phyloP scores from a whole-genome alignment of 2,888 invertebrate species.

The Cataglyphis livida region DNA sequence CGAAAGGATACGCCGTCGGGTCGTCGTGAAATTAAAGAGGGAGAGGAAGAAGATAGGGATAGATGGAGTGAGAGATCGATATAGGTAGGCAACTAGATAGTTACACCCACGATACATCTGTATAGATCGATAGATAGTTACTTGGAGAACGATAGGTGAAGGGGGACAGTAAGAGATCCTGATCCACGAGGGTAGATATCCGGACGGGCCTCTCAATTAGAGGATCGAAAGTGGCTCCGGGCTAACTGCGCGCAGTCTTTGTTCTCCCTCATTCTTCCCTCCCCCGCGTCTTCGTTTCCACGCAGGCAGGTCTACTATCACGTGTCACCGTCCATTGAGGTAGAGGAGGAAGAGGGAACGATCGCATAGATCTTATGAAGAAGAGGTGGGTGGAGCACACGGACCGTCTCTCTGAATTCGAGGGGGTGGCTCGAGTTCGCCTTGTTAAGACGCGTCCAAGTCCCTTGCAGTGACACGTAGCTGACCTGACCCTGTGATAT shows the following conservation, averaged over 20 bases:
- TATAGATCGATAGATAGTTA: constrained; percentile 39
- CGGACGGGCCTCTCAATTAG: constrained; percentile 73
- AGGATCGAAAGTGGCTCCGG: constrained; percentile 72
- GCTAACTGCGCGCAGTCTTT: constrained; percentile 72
- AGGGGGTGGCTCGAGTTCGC: constrained; percentile 69
- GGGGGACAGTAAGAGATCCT: constrained; percentile 46
- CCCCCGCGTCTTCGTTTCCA: constrained; percentile 63
- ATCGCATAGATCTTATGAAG: constrained; percentile 56
- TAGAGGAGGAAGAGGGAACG: constrained; percentile 24
- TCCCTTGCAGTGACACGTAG: constrained; percentile 67
- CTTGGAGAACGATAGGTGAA: constrained; percentile 29
- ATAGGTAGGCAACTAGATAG: constrained; percentile 29
- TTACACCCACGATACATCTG: constrained; percentile 11
- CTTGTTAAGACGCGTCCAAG: constrained; percentile 71
- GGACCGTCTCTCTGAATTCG: constrained; percentile 61
- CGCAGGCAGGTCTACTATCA: constrained; percentile 62
- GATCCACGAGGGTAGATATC: constrained; percentile 71
- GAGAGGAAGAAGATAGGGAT: constrained; percentile 7
- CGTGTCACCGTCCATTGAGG: constrained; percentile 63
- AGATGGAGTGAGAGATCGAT: constrained; percentile 18
- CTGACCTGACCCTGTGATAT: constrained; percentile 72
- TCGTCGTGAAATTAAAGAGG: constrained; percentile 42
- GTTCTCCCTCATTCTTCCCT: constrained; percentile 60
- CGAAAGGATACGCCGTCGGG: constrained; percentile 32
- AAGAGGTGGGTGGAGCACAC: constrained; percentile 60